A percentile compares a stretch with the other conserved stretches of the same genome.
Evolutionary conservation across 2,888 invertebrate genomes (phyloP).

Genomic region (Phasia obesa): DNA sequence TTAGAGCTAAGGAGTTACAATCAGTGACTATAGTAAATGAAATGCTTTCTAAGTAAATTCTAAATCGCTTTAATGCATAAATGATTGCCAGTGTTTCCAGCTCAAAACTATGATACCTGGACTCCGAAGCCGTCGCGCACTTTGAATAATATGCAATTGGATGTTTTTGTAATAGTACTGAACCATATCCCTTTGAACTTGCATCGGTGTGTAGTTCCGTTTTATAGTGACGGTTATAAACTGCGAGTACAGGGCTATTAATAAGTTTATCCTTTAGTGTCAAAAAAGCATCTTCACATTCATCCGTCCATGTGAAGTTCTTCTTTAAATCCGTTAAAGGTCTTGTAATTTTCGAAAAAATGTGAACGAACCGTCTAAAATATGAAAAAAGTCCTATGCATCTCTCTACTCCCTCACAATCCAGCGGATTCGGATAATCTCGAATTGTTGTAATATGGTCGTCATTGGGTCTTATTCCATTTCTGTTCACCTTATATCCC

Average conservation of each 20-base stretch:
- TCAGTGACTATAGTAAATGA: neutral
- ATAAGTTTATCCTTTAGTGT: constrained; percentile 14
- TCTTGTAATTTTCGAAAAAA: neutral
- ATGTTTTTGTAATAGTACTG: constrained; percentile 73
- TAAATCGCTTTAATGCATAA: neutral
- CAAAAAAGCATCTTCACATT: constrained; percentile 42
- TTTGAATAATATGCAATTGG: no score
- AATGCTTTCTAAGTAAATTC: neutral
- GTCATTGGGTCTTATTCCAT: no score
- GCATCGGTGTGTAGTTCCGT: constrained; percentile 70
- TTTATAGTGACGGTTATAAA: neutral
- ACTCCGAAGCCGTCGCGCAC: neutral
- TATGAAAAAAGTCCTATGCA: no score
- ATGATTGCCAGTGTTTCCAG: neutral
- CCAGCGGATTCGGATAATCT: no score
- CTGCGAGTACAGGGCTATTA: neutral
- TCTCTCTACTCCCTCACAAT: no score
- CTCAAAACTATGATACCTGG: neutral
- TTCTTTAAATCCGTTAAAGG: no score
- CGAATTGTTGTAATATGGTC: no score
- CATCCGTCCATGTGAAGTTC: constrained; percentile 15
- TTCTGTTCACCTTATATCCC: no score
- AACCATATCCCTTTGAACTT: constrained; percentile 74
- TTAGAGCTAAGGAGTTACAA: neutral
- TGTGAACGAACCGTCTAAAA: no score